Percentiles rank a stretch among this genome's conserved stretches.
Conservation (phyloP, 2,888 invertebrate genomes). For the Allacma fusca region DNA sequence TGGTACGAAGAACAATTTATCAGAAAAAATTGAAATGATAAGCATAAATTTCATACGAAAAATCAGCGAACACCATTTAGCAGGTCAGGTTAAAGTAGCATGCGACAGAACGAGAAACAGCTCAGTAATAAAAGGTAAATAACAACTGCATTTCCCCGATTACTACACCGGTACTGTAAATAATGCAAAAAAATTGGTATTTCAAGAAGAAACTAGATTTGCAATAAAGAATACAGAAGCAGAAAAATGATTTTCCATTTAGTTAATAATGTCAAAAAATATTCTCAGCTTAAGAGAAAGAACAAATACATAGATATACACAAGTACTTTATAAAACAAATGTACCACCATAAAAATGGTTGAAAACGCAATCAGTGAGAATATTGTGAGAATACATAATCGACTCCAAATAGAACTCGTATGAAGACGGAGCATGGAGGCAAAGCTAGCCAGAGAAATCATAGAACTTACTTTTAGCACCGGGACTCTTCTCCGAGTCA, state of each 20-base stretch:
- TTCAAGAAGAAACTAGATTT: not conserved
- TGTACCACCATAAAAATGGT: too few relatives aligned
- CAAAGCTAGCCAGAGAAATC: not conserved
- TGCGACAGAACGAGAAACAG: not conserved
- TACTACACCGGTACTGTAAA: not conserved
- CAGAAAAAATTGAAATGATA: not conserved
- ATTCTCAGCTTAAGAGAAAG: not conserved
- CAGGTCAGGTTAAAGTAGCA: not conserved
- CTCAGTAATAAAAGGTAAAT: not conserved
- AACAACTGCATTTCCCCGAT: not conserved
- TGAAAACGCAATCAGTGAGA: too few relatives aligned
- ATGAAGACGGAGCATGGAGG: not conserved
- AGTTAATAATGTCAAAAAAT: not conserved
- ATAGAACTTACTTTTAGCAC: constrained; percentile 58
- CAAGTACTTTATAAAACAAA: too few relatives aligned
- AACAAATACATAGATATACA: not conserved
- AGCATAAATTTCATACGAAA: not conserved
- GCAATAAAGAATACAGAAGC: not conserved
- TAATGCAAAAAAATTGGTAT: not conserved
- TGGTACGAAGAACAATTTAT: constrained; percentile 27
- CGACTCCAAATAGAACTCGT: not conserved
- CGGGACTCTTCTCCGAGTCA: constrained; percentile 61
- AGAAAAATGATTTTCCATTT: not conserved
- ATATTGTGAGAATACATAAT: not conserved
- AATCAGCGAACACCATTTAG: constrained; percentile 6